A percentile compares a stretch with the other conserved stretches of the same genome.
phyloP scores from a whole-genome alignment of 2,113 vertebrate species.

The Pionites leucogaster region DNA sequence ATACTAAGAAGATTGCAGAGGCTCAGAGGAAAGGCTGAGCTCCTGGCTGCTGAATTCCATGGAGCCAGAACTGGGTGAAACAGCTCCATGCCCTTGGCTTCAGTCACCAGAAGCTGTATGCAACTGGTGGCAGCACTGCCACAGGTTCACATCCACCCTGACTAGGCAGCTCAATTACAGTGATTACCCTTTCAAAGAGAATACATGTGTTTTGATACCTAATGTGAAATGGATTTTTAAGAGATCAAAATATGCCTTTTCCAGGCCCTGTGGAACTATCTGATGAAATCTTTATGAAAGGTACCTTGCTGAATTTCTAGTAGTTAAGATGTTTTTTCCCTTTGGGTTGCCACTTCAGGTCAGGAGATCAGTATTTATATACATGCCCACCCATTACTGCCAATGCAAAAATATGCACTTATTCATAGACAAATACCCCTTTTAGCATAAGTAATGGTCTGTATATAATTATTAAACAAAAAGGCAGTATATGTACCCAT shows the following conservation, averaged over 20 bases:
- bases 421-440: neutral
- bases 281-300: neutral
- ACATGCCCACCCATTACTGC: neutral
- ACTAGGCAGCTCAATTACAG: neutral
- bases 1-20: neutral
- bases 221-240: conserved; percentile 12
- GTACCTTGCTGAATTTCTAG: neutral
- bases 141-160: neutral
- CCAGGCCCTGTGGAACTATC: neutral
- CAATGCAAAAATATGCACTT: neutral
- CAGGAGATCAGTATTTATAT: neutral
- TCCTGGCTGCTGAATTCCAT: neutral
- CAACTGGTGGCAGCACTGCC: fast-evolving
- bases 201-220: neutral
- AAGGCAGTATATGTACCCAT: neutral
- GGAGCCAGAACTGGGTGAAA: neutral
- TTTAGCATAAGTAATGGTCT: neutral
- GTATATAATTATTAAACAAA: neutral
- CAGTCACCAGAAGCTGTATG: neutral
- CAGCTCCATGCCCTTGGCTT: neutral
- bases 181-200: neutral
- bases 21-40: neutral
- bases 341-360: neutral
- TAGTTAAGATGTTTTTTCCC: neutral
- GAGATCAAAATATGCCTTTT: neutral